Evolutionary conservation across 1,140 invertebrate species (phyloP).

Genomic region (Caenorhabditis remanei): DNA sequence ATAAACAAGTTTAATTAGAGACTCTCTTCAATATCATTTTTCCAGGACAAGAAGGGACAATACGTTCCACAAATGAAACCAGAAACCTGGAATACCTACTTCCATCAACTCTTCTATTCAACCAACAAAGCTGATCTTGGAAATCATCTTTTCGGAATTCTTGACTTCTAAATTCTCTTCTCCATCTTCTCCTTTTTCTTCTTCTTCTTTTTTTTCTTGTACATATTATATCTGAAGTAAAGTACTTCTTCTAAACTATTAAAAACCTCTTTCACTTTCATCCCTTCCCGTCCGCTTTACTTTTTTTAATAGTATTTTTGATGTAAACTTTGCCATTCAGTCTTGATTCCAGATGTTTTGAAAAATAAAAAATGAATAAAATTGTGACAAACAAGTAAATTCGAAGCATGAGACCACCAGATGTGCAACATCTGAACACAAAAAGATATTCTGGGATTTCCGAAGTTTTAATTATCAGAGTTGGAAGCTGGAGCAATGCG

Average conservation of each 20-base stretch:
- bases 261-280: conserved; percentile 5
- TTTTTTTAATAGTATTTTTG: not conserved
- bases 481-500: not conserved
- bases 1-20: not conserved
- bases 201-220: not conserved
- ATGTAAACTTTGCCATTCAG: not conserved
- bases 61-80: conserved; percentile 62
- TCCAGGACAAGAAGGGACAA: conserved; percentile 71
- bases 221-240: not conserved
- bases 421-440: conserved; percentile 30
- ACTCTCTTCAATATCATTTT: not conserved
- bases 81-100: conserved; percentile 68
- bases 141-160: conserved; percentile 73
- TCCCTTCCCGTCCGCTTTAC: conserved; percentile 4
- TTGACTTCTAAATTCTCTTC: conserved; percentile 49
- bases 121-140: conserved; percentile 68
- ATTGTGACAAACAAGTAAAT: conserved; percentile 4
- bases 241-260: not conserved
- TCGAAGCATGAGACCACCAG: conserved; percentile 11
- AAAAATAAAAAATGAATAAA: conserved; percentile 22
- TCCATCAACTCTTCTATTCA: conserved; percentile 71
- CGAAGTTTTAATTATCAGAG: not conserved
- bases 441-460: not conserved
- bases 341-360: not conserved
- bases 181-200: not conserved